These are phyloP conservation scores for Lagodon rhomboides DNA, from an alignment of 2,797 vertebrate genomes.

Conservation along the genomic window DNA sequence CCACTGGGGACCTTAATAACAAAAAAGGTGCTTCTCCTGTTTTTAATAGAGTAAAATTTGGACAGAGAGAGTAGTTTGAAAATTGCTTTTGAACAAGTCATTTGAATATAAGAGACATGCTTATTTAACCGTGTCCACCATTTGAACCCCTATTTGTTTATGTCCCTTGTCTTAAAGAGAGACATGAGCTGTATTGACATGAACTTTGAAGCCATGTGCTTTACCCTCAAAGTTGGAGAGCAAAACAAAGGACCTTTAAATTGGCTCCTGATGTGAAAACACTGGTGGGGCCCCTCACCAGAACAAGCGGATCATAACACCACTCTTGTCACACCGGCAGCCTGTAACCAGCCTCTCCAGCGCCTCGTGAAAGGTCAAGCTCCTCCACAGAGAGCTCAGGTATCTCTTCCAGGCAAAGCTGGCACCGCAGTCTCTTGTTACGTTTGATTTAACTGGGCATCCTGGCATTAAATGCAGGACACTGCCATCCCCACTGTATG, in stretches of 20 bases:
- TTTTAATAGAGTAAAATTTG: constrained; percentile 52
- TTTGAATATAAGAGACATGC: constrained; percentile 19
- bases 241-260: constrained; percentile 94
- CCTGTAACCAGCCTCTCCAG: constrained; percentile 86
- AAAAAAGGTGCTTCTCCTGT: constrained; percentile 40
- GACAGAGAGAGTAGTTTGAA: constrained; percentile 19
- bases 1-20: constrained; percentile 57
- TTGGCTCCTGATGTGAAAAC: constrained; percentile 96
- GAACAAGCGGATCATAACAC: constrained; percentile 92
- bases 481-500: not conserved
- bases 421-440: constrained; percentile 40
- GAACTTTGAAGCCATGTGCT: constrained; percentile 78
- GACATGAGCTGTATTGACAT: constrained; percentile 55
- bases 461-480: constrained; percentile 50
- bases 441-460: constrained; percentile 55
- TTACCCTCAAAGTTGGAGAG: constrained; percentile 89
- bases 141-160: constrained; percentile 56
- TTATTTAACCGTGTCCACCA: not conserved
- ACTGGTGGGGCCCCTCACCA: constrained; percentile 90
- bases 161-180: constrained; percentile 43
- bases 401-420: constrained; percentile 52
- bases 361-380: constrained; percentile 87
- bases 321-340: constrained; percentile 86
- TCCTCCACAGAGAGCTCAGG: constrained; percentile 82
- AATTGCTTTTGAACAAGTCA: constrained; percentile 24